A percentile compares a stretch with the other conserved stretches of the same genome.
Evolutionary conservation across 2,113 vertebrate genomes (phyloP).

Genomic region (Myotis brandtii): DNA sequence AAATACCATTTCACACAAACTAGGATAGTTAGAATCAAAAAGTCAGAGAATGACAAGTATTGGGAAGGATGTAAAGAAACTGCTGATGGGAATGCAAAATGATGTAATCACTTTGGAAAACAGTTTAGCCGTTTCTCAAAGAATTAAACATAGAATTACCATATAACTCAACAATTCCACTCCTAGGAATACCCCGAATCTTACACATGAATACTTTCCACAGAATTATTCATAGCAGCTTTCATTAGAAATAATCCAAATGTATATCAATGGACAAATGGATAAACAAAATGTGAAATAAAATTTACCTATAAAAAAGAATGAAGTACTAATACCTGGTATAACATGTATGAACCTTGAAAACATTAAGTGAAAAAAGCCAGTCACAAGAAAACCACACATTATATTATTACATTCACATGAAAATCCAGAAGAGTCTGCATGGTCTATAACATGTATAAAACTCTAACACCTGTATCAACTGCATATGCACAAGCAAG

Average conservation of each 20-base stretch:
- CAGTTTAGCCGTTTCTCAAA: slow-evolving; percentile 1
- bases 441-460: slow-evolving; percentile 58
- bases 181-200: background rate
- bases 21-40: background rate
- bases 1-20: background rate
- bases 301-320: no score
- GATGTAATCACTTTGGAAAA: background rate
- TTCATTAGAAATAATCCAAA: background rate
- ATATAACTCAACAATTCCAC: background rate
- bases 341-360: no score
- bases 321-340: no score
- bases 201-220: background rate
- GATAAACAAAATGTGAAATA: background rate
- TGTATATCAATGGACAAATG: background rate
- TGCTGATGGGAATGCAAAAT: background rate
- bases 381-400: no score
- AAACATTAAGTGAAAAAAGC: no score
- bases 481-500: slow-evolving; percentile 95
- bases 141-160: background rate
- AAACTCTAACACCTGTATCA: slow-evolving; percentile 91
- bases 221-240: background rate
- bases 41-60: background rate
- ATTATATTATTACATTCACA: no score
- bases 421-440: slow-evolving; percentile 62
- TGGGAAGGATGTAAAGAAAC: background rate